phyloP scores from a whole-genome alignment of 2,888 invertebrate genomes.

The Pycnomerus fuliginosus region DNA sequence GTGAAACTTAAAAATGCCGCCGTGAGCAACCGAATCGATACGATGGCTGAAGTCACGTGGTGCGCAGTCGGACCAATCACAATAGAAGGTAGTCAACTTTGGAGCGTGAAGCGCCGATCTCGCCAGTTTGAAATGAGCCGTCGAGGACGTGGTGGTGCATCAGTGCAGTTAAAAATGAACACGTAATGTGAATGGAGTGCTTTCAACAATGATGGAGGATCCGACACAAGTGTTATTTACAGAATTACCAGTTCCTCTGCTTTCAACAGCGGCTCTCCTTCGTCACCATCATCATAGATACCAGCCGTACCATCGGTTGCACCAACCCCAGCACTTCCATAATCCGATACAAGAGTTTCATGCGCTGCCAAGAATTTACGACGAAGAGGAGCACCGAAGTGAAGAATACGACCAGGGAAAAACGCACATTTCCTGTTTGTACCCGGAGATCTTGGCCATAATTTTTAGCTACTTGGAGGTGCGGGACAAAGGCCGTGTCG shows the following conservation, averaged over 20 bases:
- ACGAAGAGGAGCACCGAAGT: slow-evolving; percentile 32
- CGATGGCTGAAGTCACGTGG: slow-evolving; percentile 65
- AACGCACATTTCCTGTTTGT: slow-evolving; percentile 83
- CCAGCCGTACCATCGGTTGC: slow-evolving; percentile 66
- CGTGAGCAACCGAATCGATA: slow-evolving; percentile 79
- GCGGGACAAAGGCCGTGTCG: slow-evolving; percentile 84
- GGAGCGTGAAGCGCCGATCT: slow-evolving; percentile 48
- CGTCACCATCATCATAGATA: slow-evolving; percentile 56
- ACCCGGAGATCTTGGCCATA: slow-evolving; percentile 89
- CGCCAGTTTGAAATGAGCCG: slow-evolving; percentile 49
- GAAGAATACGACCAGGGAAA: slow-evolving; percentile 48
- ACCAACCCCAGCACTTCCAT: slow-evolving; percentile 62
- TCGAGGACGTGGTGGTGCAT: slow-evolving; percentile 42
- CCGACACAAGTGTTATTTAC: slow-evolving; percentile 59
- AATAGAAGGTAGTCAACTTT: slow-evolving; percentile 23
- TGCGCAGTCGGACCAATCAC: slow-evolving; percentile 49
- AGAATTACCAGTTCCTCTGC: slow-evolving; percentile 59
- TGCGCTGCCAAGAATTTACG: slow-evolving; percentile 26
- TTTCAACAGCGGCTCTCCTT: slow-evolving; percentile 55
- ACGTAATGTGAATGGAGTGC: slow-evolving; percentile 54
- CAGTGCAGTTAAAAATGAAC: slow-evolving; percentile 39
- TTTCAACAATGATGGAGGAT: slow-evolving; percentile 55
- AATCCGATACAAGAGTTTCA: slow-evolving; percentile 45
- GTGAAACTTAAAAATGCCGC: slow-evolving; percentile 77
- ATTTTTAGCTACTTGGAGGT: slow-evolving; percentile 90